Evolutionary conservation across 2,797 vertebrate species (phyloP).

Genomic region (Liparis tanakae): DNA sequence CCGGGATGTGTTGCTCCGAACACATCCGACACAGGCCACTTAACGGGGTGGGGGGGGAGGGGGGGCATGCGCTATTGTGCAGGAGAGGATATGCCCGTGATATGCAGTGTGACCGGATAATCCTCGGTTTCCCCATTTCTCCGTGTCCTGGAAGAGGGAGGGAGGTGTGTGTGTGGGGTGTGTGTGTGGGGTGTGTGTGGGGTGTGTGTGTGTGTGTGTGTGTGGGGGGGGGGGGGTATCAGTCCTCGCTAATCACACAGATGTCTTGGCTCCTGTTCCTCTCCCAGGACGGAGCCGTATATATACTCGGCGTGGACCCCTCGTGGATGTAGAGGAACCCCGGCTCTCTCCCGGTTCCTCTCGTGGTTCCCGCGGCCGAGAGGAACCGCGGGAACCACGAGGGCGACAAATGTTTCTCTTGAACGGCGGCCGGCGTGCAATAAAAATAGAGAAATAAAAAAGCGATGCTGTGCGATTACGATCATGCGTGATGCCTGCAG

Average conservation of each 20-base stretch:
- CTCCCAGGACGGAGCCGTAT: conserved; percentile 77
- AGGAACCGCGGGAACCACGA: conserved; percentile 63
- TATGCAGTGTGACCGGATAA: conserved; percentile 70
- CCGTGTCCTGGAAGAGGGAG: conserved; percentile 58
- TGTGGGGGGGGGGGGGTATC: conserved; percentile 36
- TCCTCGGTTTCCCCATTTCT: conserved; percentile 61
- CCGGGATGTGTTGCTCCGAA: conserved; percentile 58
- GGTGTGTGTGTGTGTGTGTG: too few species aligned
- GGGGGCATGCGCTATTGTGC: conserved; percentile 42
- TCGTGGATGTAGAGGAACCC: conserved; percentile 78
- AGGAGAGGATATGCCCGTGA: conserved; percentile 45
- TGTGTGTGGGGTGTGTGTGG: too few species aligned
- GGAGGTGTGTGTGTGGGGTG: too few species aligned
- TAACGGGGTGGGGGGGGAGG: conserved; percentile 28
- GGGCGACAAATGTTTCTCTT: conserved; percentile 70
- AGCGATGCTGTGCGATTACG: conserved; percentile 59
- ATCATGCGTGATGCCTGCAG: conserved; percentile 45
- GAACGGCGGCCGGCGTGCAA: conserved; percentile 59
- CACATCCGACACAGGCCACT: conserved; percentile 50
- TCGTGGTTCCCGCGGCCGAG: too few species aligned
- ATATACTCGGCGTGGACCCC: conserved; percentile 59
- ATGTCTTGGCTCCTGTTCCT: conserved; percentile 83
- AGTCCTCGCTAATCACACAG: conserved; percentile 76
- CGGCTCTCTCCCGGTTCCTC: conserved; percentile 77
- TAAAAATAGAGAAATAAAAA: conserved; percentile 73